phyloP scores from a whole-genome alignment of 2,797 vertebrate species.

The Sebastes taczanowskii region DNA sequence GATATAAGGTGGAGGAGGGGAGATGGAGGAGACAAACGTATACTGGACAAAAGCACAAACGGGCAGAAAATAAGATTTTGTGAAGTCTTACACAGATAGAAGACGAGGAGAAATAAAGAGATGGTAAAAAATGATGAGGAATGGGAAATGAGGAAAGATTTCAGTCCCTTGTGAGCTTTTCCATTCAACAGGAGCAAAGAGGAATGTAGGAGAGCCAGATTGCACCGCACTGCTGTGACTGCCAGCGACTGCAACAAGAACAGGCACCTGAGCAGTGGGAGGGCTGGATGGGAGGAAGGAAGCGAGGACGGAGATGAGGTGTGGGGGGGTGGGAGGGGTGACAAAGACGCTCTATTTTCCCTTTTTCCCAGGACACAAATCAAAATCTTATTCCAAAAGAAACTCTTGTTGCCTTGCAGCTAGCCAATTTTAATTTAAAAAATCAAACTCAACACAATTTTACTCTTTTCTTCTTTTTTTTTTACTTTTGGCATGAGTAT shows the following conservation, averaged over 20 bases:
- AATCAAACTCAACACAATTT: not conserved
- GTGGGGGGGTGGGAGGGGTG: not conserved
- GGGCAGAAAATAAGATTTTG: not conserved
- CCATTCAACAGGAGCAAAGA: conserved; percentile 19
- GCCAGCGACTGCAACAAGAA: conserved; percentile 54
- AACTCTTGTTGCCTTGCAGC: not conserved
- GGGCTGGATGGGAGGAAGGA: conserved; percentile 45
- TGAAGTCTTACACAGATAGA: not conserved
- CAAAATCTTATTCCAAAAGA: not conserved
- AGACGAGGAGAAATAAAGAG: not conserved
- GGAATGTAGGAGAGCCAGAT: conserved; percentile 61
- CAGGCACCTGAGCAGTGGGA: conserved; percentile 65
- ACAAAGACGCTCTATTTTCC: conserved; percentile 27
- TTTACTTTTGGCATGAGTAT: not conserved
- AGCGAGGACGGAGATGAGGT: conserved; percentile 25
- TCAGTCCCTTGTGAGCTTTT: conserved; percentile 18
- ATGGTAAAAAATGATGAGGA: not conserved
- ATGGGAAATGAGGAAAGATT: not conserved
- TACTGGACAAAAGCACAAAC: not conserved
- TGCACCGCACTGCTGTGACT: conserved; percentile 26
- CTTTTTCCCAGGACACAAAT: not conserved
- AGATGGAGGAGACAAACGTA: not conserved
- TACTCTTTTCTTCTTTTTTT: no score
- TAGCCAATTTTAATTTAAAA: not conserved
- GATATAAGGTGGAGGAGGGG: not conserved